Evolutionary conservation across 2,797 vertebrate genomes (phyloP).

Genomic region (Xenops minutus): DNA sequence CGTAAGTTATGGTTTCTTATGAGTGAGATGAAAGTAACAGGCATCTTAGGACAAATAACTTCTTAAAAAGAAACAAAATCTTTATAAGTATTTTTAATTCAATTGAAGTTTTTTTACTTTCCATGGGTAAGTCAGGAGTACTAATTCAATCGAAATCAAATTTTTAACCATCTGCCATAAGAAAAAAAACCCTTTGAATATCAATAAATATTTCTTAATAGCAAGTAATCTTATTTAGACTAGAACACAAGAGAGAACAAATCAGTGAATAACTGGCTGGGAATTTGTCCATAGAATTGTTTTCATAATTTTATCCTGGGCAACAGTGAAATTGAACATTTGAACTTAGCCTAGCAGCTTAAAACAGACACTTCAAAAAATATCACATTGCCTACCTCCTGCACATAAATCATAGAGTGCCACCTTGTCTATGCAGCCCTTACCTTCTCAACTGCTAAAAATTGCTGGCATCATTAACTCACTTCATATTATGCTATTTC

Average conservation of each 20-base stretch:
- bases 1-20: neutral
- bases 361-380: slow-evolving; percentile 28
- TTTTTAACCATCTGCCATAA: neutral
- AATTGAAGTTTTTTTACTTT: neutral
- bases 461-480: slow-evolving; percentile 61
- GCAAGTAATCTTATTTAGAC: neutral
- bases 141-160: neutral
- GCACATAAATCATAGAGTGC: slow-evolving; percentile 46
- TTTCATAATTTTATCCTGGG: neutral
- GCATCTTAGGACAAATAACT: neutral
- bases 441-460: slow-evolving; percentile 45
- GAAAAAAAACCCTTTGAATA: neutral
- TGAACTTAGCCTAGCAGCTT: neutral
- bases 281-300: neutral
- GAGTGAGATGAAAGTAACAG: neutral
- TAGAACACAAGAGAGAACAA: neutral
- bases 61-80: neutral
- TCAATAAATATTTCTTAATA: neutral
- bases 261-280: neutral
- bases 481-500: slow-evolving; percentile 43
- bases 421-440: slow-evolving; percentile 23
- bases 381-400: slow-evolving; percentile 18
- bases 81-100: neutral
- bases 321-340: neutral
- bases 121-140: neutral